phyloP scores from a whole-genome alignment of 2,888 invertebrate genomes.

The Drosophila picticornis region DNA sequence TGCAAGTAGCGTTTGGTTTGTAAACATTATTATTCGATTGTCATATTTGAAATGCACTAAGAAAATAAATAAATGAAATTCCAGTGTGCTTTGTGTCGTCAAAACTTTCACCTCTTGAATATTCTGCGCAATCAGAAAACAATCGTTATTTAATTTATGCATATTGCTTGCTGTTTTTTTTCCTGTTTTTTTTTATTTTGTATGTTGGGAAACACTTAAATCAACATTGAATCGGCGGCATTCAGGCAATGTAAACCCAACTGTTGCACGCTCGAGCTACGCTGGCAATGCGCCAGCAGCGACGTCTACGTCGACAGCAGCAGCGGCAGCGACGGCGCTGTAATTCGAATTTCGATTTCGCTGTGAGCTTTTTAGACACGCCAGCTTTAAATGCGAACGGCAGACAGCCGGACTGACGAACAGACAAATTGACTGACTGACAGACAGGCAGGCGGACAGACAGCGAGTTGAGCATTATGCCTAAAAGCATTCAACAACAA shows the following conservation, averaged over 20 bases:
- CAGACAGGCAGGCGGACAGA: constrained; percentile 12
- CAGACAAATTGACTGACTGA: constrained; percentile 17
- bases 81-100: constrained; percentile 12
- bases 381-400: constrained; percentile 48
- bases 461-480: constrained; percentile 40
- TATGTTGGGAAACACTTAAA: constrained; percentile 41
- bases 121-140: constrained; percentile 68
- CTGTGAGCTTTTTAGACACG: constrained; percentile 54
- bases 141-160: constrained; percentile 48
- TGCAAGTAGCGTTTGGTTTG: constrained; percentile 33
- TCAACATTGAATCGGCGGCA: constrained; percentile 41
- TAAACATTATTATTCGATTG: constrained; percentile 1
- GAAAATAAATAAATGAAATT: constrained; percentile 14
- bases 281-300: constrained; percentile 49
- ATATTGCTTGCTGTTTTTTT: constrained; percentile 23
- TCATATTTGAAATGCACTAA: constrained; percentile 3
- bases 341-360: constrained; percentile 63
- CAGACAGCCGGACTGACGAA: constrained; percentile 14
- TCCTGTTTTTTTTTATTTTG: constrained; percentile 35
- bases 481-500: constrained; percentile 25
- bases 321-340: constrained; percentile 25
- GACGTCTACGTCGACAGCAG: background rate
- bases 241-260: constrained; percentile 36
- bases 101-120: constrained; percentile 75
- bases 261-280: constrained; percentile 78